Evolutionary conservation across 1,140 invertebrate genomes (phyloP).

Genomic region (Chrysopa pallens): DNA sequence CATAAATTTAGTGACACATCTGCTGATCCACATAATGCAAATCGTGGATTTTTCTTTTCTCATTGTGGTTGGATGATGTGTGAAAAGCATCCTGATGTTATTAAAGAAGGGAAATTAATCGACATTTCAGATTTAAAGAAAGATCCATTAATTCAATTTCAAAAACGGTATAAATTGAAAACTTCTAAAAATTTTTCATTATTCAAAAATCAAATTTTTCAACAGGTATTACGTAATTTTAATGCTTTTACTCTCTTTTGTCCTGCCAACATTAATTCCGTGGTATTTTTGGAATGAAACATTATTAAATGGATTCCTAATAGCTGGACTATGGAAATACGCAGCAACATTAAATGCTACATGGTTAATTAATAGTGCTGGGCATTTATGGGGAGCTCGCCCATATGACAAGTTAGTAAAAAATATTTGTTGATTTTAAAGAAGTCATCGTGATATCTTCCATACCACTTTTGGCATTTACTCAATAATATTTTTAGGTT

Average conservation of each 20-base stretch:
- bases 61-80: slow-evolving; percentile 72
- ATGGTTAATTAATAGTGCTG: slow-evolving; percentile 57
- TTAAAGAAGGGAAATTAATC: slow-evolving; percentile 38
- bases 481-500: too few relatives aligned
- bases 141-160: slow-evolving; percentile 57
- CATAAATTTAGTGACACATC: slow-evolving; percentile 66
- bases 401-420: slow-evolving; percentile 53
- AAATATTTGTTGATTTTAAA: too few relatives aligned
- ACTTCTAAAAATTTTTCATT: not conserved
- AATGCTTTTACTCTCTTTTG: slow-evolving; percentile 51
- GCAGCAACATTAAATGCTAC: slow-evolving; percentile 44
- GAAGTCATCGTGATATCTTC: too few relatives aligned
- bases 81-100: slow-evolving; percentile 57
- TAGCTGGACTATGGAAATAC: slow-evolving; percentile 49
- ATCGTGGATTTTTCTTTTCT: slow-evolving; percentile 63
- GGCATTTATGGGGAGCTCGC: slow-evolving; percentile 36
- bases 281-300: slow-evolving; percentile 63
- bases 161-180: slow-evolving; percentile 34
- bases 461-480: too few relatives aligned
- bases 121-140: slow-evolving; percentile 52
- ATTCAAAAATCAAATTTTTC: slow-evolving; percentile 7
- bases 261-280: slow-evolving; percentile 55
- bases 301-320: slow-evolving; percentile 54
- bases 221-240: slow-evolving; percentile 50
- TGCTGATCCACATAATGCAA: slow-evolving; percentile 63